These are phyloP conservation scores for Tachuris rubrigastra DNA, from an alignment of 2,113 vertebrate genomes.

Conservation along the genomic window DNA sequence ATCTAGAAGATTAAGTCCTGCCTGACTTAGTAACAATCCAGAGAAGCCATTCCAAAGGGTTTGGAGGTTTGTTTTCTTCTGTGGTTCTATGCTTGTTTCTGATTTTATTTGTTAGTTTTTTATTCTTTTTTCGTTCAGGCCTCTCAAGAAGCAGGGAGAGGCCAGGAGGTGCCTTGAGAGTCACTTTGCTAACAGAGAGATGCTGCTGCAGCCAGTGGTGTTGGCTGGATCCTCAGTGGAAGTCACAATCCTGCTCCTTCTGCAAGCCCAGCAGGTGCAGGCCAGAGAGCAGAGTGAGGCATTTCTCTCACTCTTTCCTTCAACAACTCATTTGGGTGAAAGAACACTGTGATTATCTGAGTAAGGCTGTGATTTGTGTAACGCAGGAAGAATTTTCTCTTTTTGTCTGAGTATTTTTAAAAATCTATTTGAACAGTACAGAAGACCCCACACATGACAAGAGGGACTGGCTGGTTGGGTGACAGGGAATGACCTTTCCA, in stretches of 20 bases:
- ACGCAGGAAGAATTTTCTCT: not conserved
- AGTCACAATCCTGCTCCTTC: not conserved
- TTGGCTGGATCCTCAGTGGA: not conserved
- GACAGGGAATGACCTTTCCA: not conserved
- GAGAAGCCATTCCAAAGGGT: not conserved
- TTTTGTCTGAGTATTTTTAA: not conserved
- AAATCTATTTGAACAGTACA: not conserved
- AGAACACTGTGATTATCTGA: fast-evolving
- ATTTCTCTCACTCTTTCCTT: not conserved
- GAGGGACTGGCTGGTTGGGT: not conserved
- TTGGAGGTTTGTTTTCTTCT: constrained; percentile 2
- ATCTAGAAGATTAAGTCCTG: constrained; percentile 47
- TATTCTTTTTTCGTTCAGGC: not conserved
- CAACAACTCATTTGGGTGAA: not conserved
- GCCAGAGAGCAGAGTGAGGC: fast-evolving
- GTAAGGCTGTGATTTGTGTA: not conserved
- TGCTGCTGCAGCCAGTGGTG: not conserved
- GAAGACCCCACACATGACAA: not conserved
- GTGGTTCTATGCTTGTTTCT: not conserved
- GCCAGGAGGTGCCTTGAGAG: not conserved
- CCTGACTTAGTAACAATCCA: constrained; percentile 31
- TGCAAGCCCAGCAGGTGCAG: not conserved
- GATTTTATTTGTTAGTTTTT: not conserved
- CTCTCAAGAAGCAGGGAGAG: not conserved
- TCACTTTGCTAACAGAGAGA: not conserved